Evolutionary conservation across 2,113 vertebrate genomes (phyloP).

Genomic region (Myanophis thanlyinensis): DNA sequence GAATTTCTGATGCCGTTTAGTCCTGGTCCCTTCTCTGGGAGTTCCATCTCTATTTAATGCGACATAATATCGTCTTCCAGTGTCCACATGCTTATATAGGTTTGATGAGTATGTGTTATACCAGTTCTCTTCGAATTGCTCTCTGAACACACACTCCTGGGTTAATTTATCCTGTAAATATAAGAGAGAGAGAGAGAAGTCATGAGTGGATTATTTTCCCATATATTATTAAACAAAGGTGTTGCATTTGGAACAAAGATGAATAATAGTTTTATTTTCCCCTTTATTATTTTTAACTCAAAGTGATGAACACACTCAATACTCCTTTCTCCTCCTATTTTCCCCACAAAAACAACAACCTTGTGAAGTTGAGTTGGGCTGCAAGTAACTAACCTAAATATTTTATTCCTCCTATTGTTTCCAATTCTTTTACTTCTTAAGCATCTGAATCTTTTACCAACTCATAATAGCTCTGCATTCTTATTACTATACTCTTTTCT

Average conservation of each 20-base stretch:
- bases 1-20: constrained; percentile 96
- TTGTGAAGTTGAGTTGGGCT: neutral
- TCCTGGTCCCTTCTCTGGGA: constrained; percentile 89
- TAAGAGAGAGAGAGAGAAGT: constrained; percentile 51
- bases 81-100: constrained; percentile 94
- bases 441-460: neutral
- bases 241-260: neutral
- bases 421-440: neutral
- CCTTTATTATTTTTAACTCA: neutral
- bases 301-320: neutral
- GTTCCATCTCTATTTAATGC: constrained; percentile 97
- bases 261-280: neutral
- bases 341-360: neutral
- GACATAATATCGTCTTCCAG: constrained; percentile 91
- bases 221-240: neutral
- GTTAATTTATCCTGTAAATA: constrained; percentile 89
- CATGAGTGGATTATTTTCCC: neutral
- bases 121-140: constrained; percentile 99
- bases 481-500: neutral
- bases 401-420: neutral
- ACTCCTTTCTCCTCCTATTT: neutral
- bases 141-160: constrained; percentile 93
- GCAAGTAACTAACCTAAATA: neutral
- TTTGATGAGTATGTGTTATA: constrained; percentile 99
- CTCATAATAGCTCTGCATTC: neutral